Evolutionary conservation across 92 coral and sea anemone genomes (phyloP).

Genomic region (Epizoanthus rinbou): DNA sequence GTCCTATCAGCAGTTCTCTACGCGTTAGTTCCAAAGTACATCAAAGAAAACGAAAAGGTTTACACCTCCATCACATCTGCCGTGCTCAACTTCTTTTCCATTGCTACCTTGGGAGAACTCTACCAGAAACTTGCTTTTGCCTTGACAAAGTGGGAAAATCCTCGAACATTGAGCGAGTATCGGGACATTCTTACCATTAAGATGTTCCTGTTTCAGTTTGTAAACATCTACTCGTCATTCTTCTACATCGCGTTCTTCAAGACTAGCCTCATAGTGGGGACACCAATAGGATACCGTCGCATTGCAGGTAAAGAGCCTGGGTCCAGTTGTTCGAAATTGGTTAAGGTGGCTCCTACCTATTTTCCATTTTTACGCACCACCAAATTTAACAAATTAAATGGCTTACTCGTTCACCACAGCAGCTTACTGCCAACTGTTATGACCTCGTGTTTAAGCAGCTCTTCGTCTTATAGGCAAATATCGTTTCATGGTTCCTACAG

Average conservation of each 20-base stretch:
- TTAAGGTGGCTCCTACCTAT: too few relatives aligned
- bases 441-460: too few relatives aligned
- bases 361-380: too few relatives aligned
- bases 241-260: conserved; percentile 73
- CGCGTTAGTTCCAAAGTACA: conserved; percentile 11
- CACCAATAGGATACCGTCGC: conserved; percentile 42
- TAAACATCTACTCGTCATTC: conserved; percentile 59
- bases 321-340: too few relatives aligned
- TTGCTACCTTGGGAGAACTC: conserved; percentile 40
- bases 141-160: conserved; percentile 64
- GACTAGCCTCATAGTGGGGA: conserved; percentile 50
- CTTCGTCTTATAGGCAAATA: too few relatives aligned
- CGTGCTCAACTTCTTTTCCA: conserved; percentile 46
- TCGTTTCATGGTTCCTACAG: too few relatives aligned
- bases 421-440: too few relatives aligned
- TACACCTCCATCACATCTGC: conserved; percentile 56
- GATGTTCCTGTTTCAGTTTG: conserved; percentile 67
- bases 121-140: conserved; percentile 57
- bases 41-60: conserved; percentile 45
- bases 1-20: conserved; percentile 44
- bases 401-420: too few relatives aligned
- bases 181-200: conserved; percentile 57
- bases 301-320: conserved; percentile 37
- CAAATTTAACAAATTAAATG: too few relatives aligned
- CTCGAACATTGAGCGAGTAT: conserved; percentile 60